Percentiles rank a stretch among this genome's conserved stretches.
These are phyloP conservation scores for Callocephalon fimbriatum DNA, from an alignment of 2,113 vertebrate species.

Conservation along the genomic window DNA sequence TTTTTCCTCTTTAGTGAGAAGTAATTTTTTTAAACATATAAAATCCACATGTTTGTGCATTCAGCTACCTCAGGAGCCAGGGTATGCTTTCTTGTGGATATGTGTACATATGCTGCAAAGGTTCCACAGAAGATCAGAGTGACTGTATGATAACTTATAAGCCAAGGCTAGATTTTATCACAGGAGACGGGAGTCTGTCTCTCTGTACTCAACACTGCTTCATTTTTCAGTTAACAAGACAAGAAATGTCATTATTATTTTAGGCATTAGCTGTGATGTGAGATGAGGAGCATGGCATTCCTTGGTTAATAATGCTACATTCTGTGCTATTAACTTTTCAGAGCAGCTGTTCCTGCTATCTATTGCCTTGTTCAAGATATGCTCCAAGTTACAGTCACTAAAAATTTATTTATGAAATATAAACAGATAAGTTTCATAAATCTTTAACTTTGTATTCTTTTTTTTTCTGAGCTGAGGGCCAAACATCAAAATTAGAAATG, in stretches of 20 bases:
- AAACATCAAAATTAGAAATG: not conserved
- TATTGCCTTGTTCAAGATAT: slow-evolving; percentile 16
- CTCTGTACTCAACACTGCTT: slow-evolving; percentile 58
- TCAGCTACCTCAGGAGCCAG: slow-evolving; percentile 35
- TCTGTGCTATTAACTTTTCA: slow-evolving; percentile 65
- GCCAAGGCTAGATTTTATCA: slow-evolving; percentile 68
- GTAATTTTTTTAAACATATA: slow-evolving; percentile 35
- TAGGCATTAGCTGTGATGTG: slow-evolving; percentile 72
- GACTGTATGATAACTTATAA: slow-evolving; percentile 48
- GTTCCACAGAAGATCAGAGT: slow-evolving; percentile 60
- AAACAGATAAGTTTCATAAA: not conserved
- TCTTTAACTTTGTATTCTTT: not conserved
- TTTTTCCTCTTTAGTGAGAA: slow-evolving; percentile 10
- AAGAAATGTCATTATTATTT: slow-evolving; percentile 74
- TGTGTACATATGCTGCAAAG: slow-evolving; percentile 36
- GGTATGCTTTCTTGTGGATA: slow-evolving; percentile 38
- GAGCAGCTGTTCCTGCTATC: slow-evolving; percentile 54
- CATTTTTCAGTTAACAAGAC: slow-evolving; percentile 75
- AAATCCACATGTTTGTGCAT: slow-evolving; percentile 58
- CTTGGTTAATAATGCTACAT: slow-evolving; percentile 69
- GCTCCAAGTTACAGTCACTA: not conserved
- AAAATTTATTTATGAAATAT: not conserved
- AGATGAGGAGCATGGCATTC: slow-evolving; percentile 57
- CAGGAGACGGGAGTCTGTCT: slow-evolving; percentile 53
- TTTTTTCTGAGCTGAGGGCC: not conserved